Evolutionary conservation across 1,140 invertebrate species (phyloP), one percentile per base, ranked within the genome.

Genomic region (Drosophila kohkoa): DNA sequence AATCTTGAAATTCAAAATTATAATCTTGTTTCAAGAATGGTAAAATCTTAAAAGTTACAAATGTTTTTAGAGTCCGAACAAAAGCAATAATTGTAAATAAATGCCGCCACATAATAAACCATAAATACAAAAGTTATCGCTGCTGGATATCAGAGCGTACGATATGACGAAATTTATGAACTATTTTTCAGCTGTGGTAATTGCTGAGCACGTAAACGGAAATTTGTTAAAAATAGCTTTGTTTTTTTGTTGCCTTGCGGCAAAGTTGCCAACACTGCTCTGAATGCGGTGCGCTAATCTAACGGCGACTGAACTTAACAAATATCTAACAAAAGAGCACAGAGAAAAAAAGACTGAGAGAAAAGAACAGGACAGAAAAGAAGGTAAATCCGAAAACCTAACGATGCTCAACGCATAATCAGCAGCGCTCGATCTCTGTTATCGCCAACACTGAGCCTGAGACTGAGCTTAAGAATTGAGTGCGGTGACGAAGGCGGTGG

Each of bases 391-490:
- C 62, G 30, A 38, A 15, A 49, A 54, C 32, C 62, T 64, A 64
- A 64, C 62, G 35, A 64, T 64, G 62, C 45, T 64, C 49, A 52
- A 52, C 48, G 49, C 62, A 64, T 64, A 43, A 64, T 64, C 62
- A 64, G 64, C 38, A 25, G 55, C 51, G 30, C 28, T 54, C 13
- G 51, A 54, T 54, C 51, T 54, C 30, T 38, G 51, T 32, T 54
- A 32, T 32, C 51, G 30, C 30, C 2, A 20, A 1, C 11, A 20
- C 20, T 25, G 20, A 28, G 25, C 11, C 20, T 10, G 49, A 20
- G 49, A 30, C 28, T 52, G 11, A 13, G 20, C 20, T 25, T 25
- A 25, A 25, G 3, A 25, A 25, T 25, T 25, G 20, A 25, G 20
- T 25, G 20, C 20, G 20, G 20, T 25, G 20, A 7, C 35, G 35